Percentiles rank a stretch among this genome's conserved stretches.
Evolutionary conservation across 2,888 invertebrate species (phyloP).

Genomic region (Eretmocerus hayati): DNA sequence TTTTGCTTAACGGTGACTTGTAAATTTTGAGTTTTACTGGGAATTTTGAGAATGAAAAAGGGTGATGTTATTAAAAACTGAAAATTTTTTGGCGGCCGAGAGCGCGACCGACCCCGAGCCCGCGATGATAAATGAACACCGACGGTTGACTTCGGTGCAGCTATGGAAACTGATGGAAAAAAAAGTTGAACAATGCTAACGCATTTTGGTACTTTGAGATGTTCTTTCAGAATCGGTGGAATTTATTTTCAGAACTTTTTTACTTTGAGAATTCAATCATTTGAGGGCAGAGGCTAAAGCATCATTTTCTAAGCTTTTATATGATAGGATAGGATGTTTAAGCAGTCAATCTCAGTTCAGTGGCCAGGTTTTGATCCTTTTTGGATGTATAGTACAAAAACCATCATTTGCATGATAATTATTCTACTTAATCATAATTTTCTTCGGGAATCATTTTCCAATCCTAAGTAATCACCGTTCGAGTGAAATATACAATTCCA

Average conservation of each 20-base stretch:
- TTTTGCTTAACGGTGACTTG: neutral
- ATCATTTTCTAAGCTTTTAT: neutral
- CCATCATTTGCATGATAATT: too few relatives aligned
- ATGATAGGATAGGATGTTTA: too few relatives aligned
- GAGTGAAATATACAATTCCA: too few relatives aligned
- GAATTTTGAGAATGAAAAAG: neutral
- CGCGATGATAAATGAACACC: conserved; percentile 8
- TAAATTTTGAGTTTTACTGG: neutral
- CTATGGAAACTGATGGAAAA: conserved; percentile 18
- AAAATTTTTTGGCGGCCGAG: conserved; percentile 1
- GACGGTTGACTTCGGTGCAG: conserved; percentile 5
- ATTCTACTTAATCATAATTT: too few relatives aligned
- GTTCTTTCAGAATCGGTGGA: too few relatives aligned
- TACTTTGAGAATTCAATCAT: too few relatives aligned
- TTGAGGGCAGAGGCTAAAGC: neutral
- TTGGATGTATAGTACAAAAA: too few relatives aligned
- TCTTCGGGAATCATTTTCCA: too few relatives aligned
- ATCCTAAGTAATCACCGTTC: too few relatives aligned
- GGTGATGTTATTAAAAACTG: conserved; percentile 7
- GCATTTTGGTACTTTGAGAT: neutral
- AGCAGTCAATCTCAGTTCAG: too few relatives aligned
- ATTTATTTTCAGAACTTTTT: too few relatives aligned
- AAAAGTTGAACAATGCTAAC: conserved; percentile 9
- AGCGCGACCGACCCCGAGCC: conserved; percentile 1
- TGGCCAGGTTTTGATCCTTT: too few relatives aligned